Conservation (phyloP, 2,888 invertebrate species). For the Lymantria dispar region DNA sequence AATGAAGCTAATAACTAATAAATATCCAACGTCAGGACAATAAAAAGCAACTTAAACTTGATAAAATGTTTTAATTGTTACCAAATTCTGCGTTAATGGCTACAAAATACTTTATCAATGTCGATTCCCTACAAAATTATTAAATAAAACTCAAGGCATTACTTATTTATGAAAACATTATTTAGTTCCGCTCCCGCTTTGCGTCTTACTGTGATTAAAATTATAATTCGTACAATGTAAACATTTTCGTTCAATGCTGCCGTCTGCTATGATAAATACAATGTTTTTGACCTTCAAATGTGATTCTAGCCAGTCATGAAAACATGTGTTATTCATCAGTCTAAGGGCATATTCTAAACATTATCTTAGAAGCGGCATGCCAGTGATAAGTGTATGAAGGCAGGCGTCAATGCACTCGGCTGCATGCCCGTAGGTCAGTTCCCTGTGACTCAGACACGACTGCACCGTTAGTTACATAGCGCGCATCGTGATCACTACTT, state of each 20-base stretch:
- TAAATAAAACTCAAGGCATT: neutral
- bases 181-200: conserved; percentile 1
- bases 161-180: conserved; percentile 2
- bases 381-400: conserved; percentile 72
- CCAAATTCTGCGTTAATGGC: neutral
- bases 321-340: conserved; percentile 76
- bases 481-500: conserved; percentile 62
- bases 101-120: neutral
- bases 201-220: conserved; percentile 16
- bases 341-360: conserved; percentile 67
- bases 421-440: conserved; percentile 81
- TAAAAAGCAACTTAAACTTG: neutral
- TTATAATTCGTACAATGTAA: conserved; percentile 27
- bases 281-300: conserved; percentile 59
- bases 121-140: neutral
- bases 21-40: too few species aligned
- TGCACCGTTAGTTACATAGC: conserved; percentile 75
- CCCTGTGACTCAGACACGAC: conserved; percentile 75
- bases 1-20: too few species aligned
- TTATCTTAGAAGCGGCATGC: conserved; percentile 77
- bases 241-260: conserved; percentile 21
- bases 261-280: conserved; percentile 34
- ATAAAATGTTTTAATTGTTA: neutral
- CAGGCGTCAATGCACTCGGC: conserved; percentile 78
- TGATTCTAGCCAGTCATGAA: conserved; percentile 57